Conservation (phyloP, 2,888 invertebrate genomes). For the Linnaemya vulpina region DNA sequence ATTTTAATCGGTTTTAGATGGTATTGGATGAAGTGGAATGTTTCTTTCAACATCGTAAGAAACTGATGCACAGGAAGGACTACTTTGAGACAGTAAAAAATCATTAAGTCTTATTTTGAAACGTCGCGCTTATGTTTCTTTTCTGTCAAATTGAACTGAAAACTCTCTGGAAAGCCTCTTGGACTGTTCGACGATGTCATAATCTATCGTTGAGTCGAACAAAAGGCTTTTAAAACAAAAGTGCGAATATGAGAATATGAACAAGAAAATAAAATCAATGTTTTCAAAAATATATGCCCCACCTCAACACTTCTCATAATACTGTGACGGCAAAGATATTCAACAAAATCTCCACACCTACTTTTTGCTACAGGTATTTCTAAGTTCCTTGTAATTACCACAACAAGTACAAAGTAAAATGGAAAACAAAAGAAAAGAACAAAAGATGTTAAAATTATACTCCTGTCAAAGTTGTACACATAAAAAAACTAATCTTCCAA, state of each 20-base stretch:
- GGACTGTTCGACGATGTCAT: too few species aligned
- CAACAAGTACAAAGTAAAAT: slow-evolving; percentile 40
- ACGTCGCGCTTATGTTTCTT: too few species aligned
- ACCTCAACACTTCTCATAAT: background rate
- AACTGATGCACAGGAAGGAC: too few species aligned
- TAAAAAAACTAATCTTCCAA: slow-evolving; percentile 74
- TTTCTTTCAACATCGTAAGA: too few species aligned
- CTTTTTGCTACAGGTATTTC: slow-evolving; percentile 51
- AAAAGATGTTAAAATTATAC: slow-evolving; percentile 57
- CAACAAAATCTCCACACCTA: slow-evolving; percentile 42
- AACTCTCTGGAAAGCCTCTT: too few species aligned
- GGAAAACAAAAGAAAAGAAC: slow-evolving; percentile 14
- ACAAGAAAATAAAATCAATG: background rate
- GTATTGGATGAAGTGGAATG: too few species aligned
- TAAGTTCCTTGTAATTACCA: slow-evolving; percentile 54
- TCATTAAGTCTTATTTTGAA: too few species aligned
- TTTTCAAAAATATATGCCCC: background rate
- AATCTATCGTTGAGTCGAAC: too few species aligned
- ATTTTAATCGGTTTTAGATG: too few species aligned
- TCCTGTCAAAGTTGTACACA: slow-evolving; percentile 64
- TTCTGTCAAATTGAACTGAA: too few species aligned
- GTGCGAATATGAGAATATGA: background rate
- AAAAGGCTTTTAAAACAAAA: too few species aligned
- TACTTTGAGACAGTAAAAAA: too few species aligned
- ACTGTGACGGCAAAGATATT: slow-evolving; percentile 41